Base-by-base conservation (phyloP, 2,113 vertebrate genomes). In the Notarius lentiginosus region DNA sequence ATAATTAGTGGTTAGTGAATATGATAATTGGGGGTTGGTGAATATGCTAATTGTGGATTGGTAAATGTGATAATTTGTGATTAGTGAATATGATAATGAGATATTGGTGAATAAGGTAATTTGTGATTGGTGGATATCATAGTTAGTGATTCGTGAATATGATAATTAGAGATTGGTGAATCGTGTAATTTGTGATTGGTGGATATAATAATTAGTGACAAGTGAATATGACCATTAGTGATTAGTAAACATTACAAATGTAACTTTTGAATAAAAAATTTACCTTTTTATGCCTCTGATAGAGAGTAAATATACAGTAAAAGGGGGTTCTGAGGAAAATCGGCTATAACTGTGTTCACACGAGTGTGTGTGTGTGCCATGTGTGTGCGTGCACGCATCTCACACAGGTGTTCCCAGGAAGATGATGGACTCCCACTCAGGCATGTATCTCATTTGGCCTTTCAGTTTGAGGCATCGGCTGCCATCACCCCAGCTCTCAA, bases 381-480 rank as follows among this genome's bases (percentile, higher is more conserved):
- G 41, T 41, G 41, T 41, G 34, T 41, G 55, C 1, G 55, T 2
- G 55, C 1, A 12, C 11, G 10, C 11, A 12, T 12, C 83, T 91
- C 91, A 94, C 90, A 94, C 93, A 85, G 95, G 94, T 10, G 94
- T 95, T 86, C 95, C 93, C 82, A 95, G 90, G 88, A 95, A 95
- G 90, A 96, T 95, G 90, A 96, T 95, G 88, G 94, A 95, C 88
- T 96, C 94, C 94, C 94, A 95, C 90, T 95, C 94, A 4, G 95
- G 94, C 94, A 95, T 95, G 92, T 93, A 95, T 94, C 94, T 95
- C 95, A 95, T 95, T 92, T 95, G 94, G 82, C 93, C 93, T 89
- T 95, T 95, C 41, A 95, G 92, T 90, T 90, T 95, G 2, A 95
- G 92, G 90, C 94, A 94, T 79, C 94, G 92, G 84, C 92, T 95